Conservation (phyloP, 2,888 invertebrate genomes). For the Drosophila fulvimacula region DNA sequence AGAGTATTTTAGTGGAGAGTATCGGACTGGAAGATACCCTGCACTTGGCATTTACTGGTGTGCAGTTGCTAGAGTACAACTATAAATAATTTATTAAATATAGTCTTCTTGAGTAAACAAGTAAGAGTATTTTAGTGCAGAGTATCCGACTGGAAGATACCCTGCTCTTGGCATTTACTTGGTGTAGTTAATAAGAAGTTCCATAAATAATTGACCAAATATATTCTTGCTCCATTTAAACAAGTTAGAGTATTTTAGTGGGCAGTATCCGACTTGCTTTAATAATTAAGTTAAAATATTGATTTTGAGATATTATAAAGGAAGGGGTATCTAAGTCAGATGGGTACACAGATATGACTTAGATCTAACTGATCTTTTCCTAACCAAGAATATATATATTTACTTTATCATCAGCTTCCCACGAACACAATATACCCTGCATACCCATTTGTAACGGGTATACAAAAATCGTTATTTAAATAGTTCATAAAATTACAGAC, state of each 20-base stretch:
- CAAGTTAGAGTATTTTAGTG: not conserved
- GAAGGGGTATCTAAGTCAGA: no score
- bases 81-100: not conserved
- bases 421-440: not conserved
- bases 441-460: not conserved
- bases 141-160: not conserved
- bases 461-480: not conserved
- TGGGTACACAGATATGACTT: no score
- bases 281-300: no score
- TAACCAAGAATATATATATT: not conserved
- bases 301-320: not conserved
- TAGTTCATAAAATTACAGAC: constrained; percentile 4
- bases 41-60: not conserved
- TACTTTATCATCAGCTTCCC: not conserved
- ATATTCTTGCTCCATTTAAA: not conserved
- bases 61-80: not conserved
- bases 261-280: not conserved
- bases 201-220: not conserved
- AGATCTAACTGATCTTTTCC: no score
- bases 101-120: not conserved
- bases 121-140: not conserved
- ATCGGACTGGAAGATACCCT: not conserved
- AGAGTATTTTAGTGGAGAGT: not conserved
- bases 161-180: not conserved
- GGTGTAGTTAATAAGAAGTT: not conserved